These are phyloP conservation scores for Micrasema minimum DNA, from an alignment of 1,140 invertebrate genomes.

Conservation along the genomic window DNA sequence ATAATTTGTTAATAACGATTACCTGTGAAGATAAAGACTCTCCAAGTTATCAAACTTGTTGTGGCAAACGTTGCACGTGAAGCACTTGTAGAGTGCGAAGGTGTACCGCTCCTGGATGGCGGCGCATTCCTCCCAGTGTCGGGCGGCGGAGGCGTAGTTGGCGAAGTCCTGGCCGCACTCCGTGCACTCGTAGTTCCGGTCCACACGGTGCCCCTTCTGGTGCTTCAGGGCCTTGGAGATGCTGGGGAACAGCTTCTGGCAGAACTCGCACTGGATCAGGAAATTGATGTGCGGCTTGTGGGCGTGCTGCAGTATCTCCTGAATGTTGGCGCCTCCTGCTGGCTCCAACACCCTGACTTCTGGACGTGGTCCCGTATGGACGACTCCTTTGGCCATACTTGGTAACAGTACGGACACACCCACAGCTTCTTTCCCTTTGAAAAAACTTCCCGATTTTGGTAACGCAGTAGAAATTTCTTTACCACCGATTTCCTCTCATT, in stretches of 20 bases:
- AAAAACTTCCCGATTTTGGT: too few species aligned
- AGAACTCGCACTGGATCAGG: constrained; percentile 62
- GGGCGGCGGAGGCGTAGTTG: constrained; percentile 60
- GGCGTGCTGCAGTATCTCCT: constrained; percentile 52
- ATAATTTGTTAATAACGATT: too few species aligned
- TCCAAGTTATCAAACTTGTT: constrained; percentile 64
- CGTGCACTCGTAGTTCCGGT: constrained; percentile 62
- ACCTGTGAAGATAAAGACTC: constrained; percentile 64
- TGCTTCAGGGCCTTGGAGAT: constrained; percentile 61
- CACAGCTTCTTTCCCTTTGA: constrained; percentile 61
- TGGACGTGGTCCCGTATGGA: constrained; percentile 57
- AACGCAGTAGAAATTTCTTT: constrained; percentile 54
- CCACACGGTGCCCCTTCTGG: constrained; percentile 57
- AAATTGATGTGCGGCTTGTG: constrained; percentile 59
- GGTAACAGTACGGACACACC: constrained; percentile 63
- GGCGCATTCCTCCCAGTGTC: constrained; percentile 60
- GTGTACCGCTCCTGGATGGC: constrained; percentile 59
- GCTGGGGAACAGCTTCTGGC: constrained; percentile 63
- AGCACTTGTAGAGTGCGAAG: constrained; percentile 54
- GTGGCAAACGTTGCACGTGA: constrained; percentile 63
- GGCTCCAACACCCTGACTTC: constrained; percentile 49
- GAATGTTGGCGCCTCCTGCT: neutral
- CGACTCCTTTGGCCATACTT: constrained; percentile 62
- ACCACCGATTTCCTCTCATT: constrained; percentile 58
- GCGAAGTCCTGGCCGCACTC: constrained; percentile 58